Base-by-base conservation (phyloP, 2,113 vertebrate species). In the Butastur rufipennis region DNA sequence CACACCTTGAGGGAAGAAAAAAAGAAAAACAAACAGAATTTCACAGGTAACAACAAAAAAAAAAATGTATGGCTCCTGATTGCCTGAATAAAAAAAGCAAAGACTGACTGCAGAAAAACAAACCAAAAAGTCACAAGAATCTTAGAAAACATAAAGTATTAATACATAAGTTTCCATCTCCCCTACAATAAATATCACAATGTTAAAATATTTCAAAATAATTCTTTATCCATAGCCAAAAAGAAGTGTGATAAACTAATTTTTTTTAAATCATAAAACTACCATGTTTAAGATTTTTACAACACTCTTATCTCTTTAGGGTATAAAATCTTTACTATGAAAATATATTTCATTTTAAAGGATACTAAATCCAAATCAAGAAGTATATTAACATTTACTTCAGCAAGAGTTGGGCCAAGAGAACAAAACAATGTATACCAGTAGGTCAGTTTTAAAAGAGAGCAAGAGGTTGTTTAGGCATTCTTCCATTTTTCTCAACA, bases 1-100 rank as follows among this genome's bases (percentile, higher is more conserved):
- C 66, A 22, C 5, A 77, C 4, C 13, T 26, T 1, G 0, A 61
- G 4, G 4, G 2, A 3, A 29, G 26, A 55, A 38, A 36, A 50
- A 20, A 5, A 31, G 4, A 40, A 58, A 86, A 56, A 3, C 5
- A 61, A 61, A 59, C 12, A 77, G 22, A 71, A 79, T 47, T 73
- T 79, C 50, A 52, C 50, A 26, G 50, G 50, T 48, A 13, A 48
- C 15, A 42, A 42, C 15, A 42, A 42, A 42, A 45, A 19, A 45
- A 50, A 13, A 25, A 50, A 9, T 2, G 25, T 50, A 63, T 11
- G 11, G 43, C 10, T 75, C 27, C 38, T 34, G 26, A 16, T 36
- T 61, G 27, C 10, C 65, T 38, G 42, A 71, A 70, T 31, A 26
- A 29, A 22, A n/a, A 65, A 48, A 56, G 5, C 5, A 74, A 68